A percentile compares a stretch with the other conserved stretches of the same genome.
Conservation (phyloP, 37 sponge, comb jelly and placozoan genomes). For the Halichondria panicea region DNA sequence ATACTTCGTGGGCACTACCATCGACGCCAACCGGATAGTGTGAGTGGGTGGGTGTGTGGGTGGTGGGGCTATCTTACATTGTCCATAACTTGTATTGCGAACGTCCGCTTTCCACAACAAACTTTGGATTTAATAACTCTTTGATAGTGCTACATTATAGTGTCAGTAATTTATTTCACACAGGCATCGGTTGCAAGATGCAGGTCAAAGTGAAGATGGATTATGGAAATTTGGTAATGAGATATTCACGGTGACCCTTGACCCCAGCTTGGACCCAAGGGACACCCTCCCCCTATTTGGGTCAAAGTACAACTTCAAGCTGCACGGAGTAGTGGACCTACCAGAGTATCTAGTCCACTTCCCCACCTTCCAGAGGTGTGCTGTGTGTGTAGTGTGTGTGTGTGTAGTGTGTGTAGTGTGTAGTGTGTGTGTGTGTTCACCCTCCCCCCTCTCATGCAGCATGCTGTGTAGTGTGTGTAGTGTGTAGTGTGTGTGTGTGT, state of each 20-base stretch:
- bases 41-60: slow-evolving; percentile 28
- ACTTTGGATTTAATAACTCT: neutral
- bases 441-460: too few species aligned
- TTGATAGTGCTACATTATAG: neutral
- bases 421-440: neutral
- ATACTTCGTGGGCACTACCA: slow-evolving; percentile 95
- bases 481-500: too few species aligned
- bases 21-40: slow-evolving; percentile 90
- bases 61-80: neutral
- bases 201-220: slow-evolving; percentile 34
- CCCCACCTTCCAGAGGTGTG: slow-evolving; percentile 54
- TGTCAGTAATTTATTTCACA: neutral
- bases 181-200: slow-evolving; percentile 40
- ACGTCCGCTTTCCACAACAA: neutral
- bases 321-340: slow-evolving; percentile 91
- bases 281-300: slow-evolving; percentile 89
- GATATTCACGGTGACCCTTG: slow-evolving; percentile 49
- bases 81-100: neutral
- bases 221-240: slow-evolving; percentile 52
- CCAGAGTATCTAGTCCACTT: slow-evolving; percentile 96
- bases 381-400: neutral
- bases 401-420: neutral
- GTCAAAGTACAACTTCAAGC: slow-evolving; percentile 89
- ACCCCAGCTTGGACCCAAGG: slow-evolving; percentile 24
- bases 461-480: too few species aligned